Base-by-base conservation (phyloP, 2,113 vertebrate genomes). In the Camelus bactrianus region DNA sequence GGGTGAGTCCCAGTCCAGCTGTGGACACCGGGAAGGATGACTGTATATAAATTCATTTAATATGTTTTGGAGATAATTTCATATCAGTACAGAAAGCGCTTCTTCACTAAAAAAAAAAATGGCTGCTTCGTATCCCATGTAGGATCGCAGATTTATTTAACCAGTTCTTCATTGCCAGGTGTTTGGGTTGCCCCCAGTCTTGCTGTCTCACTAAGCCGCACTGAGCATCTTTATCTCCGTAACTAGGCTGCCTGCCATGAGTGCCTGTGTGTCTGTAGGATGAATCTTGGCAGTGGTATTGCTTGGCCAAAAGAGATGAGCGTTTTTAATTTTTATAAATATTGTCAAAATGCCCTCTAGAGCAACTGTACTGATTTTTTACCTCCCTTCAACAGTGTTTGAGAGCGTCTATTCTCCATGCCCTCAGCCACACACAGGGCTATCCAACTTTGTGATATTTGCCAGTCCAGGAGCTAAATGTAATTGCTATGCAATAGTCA, bases 241-340 rank as follows among this genome's bases (percentile, higher is more conserved):
- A 65, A 75, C 77, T 89, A 46, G 28, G 56, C 50, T 19, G 77
- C 50, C 65, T 89, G 70, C 60, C 17, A 2, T 2, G 4, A 56
- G 48, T 35, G 22, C 30, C 16, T 9, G 0, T 19, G 30, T 75
- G 35, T 56, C 22, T 89, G 60, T 22, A 50, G 60, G 24, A 32
- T 38, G 58, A 75, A 69, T 83, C 62, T 69, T 76, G 28, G 69
- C 65, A 67, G 87, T 32, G 30, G 38, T 38, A 17, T 75, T 56
- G 48, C 58, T 76, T 84, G 48, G 67, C 28, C 30, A 54, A 75
- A 94, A 82, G 67, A 56, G n/a, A 73, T 24, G 15, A 56, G 69
- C 35, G 64, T 58, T 94, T 46, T 24, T 30, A 11, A 20, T 94
- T 94, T 89, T 46, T 72, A 65, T 94, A 65, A 90, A 52, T 91